Evolutionary conservation across 35 echinoderm and acorn worm genomes (phyloP).

Genomic region (Apostichopus parvimensis): DNA sequence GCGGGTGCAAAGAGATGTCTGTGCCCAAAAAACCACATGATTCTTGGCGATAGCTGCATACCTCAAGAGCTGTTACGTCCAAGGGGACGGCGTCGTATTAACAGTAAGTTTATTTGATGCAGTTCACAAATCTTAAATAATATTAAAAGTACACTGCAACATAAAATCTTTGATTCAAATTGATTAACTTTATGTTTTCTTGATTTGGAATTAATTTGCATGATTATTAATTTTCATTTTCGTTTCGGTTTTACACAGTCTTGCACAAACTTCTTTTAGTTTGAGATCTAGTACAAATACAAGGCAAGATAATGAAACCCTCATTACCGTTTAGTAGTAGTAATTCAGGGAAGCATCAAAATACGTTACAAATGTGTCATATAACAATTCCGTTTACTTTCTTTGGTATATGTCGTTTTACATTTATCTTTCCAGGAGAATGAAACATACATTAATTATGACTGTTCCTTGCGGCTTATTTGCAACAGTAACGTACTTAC

Average conservation of each 20-base stretch:
- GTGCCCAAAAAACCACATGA: neutral
- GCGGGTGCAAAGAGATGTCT: neutral
- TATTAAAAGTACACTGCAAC: too few species aligned
- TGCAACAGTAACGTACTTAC: too few species aligned
- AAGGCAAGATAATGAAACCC: neutral
- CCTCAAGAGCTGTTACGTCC: slow-evolving; percentile 2
- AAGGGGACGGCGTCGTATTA: neutral
- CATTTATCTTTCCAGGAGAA: too few species aligned
- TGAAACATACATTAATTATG: too few species aligned
- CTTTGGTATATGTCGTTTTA: neutral
- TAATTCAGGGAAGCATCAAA: neutral
- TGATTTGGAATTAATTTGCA: too few species aligned
- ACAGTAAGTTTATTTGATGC: neutral
- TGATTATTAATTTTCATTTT: too few species aligned
- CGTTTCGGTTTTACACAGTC: too few species aligned
- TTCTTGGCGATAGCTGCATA: neutral
- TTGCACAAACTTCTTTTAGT: neutral
- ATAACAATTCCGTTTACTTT: neutral
- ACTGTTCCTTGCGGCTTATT: too few species aligned
- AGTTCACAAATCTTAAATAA: too few species aligned
- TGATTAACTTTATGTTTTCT: too few species aligned
- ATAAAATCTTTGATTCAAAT: too few species aligned
- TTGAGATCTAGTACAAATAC: neutral
- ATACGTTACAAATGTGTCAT: neutral
- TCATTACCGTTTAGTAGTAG: neutral